phyloP scores from a whole-genome alignment of 1,140 invertebrate species.

The Drosophila jambulina region DNA sequence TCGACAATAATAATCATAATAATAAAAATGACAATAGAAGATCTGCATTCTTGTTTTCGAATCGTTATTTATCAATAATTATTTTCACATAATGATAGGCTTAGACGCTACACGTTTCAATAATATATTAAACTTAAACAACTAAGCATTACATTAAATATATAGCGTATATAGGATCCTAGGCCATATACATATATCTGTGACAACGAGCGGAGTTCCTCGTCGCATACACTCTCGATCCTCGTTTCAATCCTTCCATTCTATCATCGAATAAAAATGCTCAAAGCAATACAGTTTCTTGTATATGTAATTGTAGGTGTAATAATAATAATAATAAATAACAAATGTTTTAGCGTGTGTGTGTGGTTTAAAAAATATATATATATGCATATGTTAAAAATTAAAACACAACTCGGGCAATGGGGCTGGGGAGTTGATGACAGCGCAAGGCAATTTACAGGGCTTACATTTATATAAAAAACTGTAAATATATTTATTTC shows the following conservation, averaged over 20 bases:
- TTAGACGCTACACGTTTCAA: conserved; percentile 47
- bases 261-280: conserved; percentile 57
- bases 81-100: conserved; percentile 63
- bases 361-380: conserved; percentile 42
- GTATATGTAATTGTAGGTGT: conserved; percentile 51
- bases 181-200: conserved; percentile 21
- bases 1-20: conserved; percentile 14
- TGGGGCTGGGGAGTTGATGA: conserved; percentile 52
- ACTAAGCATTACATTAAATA: conserved; percentile 64
- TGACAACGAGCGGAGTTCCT: neutral
- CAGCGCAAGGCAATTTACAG: conserved; percentile 52
- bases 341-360: conserved; percentile 66
- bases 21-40: conserved; percentile 67
- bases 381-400: conserved; percentile 57
- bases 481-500: conserved; percentile 62
- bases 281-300: conserved; percentile 80
- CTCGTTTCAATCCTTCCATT: neutral
- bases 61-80: conserved; percentile 65
- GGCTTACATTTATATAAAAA: conserved; percentile 60
- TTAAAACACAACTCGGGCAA: conserved; percentile 69
- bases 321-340: conserved; percentile 82
- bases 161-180: conserved; percentile 60
- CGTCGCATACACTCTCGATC: conserved; percentile 9
- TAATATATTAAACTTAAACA: conserved; percentile 61
- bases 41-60: conserved; percentile 42